Base-by-base conservation (phyloP, 2,888 invertebrate genomes). In the Pseudococcus longispinus region DNA sequence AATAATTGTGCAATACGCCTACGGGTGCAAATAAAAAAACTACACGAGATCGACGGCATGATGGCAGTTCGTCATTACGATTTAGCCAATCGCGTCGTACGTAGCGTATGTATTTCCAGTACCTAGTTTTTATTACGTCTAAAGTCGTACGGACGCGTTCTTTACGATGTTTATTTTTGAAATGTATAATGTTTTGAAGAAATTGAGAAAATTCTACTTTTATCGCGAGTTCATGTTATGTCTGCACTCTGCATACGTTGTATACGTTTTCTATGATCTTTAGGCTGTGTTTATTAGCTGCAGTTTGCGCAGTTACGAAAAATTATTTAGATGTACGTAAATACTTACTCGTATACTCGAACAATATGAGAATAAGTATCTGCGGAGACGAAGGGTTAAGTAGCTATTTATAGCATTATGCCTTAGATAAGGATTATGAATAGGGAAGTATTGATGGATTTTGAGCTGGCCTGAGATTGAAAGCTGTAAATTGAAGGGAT, bases 161-260 rank as follows among this genome's bases (percentile, higher is more conserved):
- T 80, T 80, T 80, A 80, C 77, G 77, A 80, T 80, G 32, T 80
- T 37, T 80, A 80, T 80, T 80, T 80, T 42, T 80, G 77, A 42
- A 80, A n/a, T 80, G 42, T 80, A 80, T 80, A 80, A 74, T 74
- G 74, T 74, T 74, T 74, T 18, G 77, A 42, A 70, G 70, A 70
- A 23, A 70, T 70, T 29, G 15, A 37, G 8, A 70, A 70, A 70
- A 70, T 18, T 18, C 18, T 32, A 29, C 29, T 20, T 60, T 60
- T 60, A 60, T 60, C 23, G 23, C 60, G 60, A 60, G 60, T 23
- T 60, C 23, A 23, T 60, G 60, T 60, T 60, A 23, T 60, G 60
- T 60, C 60, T 60, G 55, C 15, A 37, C 8, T 6, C 8, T 6
- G 37, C 9, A 37, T 37, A 32, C 32, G 37, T 37, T 37, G 13